Evolutionary conservation across 2,888 invertebrate genomes (phyloP).

Genomic region (Nephrotoma appendiculata): DNA sequence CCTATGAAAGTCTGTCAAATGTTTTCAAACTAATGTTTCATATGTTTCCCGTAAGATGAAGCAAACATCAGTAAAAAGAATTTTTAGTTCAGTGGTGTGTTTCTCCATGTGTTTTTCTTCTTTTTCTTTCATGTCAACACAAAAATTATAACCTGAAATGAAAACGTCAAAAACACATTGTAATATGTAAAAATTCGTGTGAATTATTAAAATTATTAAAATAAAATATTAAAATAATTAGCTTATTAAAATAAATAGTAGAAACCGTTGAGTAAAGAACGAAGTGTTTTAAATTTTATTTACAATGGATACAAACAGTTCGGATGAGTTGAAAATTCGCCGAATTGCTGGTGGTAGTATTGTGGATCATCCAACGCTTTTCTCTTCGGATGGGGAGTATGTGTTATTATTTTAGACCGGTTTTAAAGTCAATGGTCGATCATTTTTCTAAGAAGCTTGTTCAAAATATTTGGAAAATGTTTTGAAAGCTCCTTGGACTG

Average conservation of each 20-base stretch:
- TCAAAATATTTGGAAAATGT: too few species aligned
- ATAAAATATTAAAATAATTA: not conserved
- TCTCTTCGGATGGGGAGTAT: slow-evolving; percentile 47
- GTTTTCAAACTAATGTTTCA: too few species aligned
- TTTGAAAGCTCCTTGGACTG: too few species aligned
- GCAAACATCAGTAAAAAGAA: not conserved
- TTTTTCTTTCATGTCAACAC: not conserved
- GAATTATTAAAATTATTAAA: not conserved
- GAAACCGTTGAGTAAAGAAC: too few species aligned
- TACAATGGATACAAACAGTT: not conserved
- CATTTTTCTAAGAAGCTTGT: too few species aligned
- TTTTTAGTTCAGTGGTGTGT: not conserved
- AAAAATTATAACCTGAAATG: not conserved
- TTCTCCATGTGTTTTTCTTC: not conserved
- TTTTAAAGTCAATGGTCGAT: too few species aligned
- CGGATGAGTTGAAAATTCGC: slow-evolving; percentile 34
- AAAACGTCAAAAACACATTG: not conserved
- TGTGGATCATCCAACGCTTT: slow-evolving; percentile 42
- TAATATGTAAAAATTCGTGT: not conserved
- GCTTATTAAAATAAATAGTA: not conserved
- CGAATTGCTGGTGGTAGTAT: slow-evolving; percentile 49
- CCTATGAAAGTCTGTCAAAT: too few species aligned
- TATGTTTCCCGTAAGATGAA: too few species aligned
- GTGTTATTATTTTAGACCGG: slow-evolving; percentile 18
- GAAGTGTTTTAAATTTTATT: not conserved